phyloP scores from a whole-genome alignment of 2,888 invertebrate species.

The Leptinotarsa juncta region DNA sequence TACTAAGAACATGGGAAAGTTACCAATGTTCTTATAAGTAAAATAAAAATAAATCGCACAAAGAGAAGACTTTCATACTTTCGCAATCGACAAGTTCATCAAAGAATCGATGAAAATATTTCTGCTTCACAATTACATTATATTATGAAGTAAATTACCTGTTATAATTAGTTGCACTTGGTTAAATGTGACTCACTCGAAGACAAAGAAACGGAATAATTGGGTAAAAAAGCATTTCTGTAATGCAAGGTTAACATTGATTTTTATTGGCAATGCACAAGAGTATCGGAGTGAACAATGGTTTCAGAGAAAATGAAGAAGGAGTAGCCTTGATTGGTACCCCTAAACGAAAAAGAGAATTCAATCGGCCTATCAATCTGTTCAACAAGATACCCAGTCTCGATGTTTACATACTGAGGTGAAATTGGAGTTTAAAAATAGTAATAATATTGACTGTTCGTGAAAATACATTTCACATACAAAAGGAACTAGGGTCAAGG shows the following conservation, averaged over 20 bases:
- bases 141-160: conserved; percentile 35
- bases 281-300: conserved; percentile 27
- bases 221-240: conserved; percentile 43
- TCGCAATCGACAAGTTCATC: background rate
- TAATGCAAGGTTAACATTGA: conserved; percentile 48
- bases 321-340: background rate
- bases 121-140: conserved; percentile 16
- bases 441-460: too few relatives aligned
- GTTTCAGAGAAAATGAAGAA: conserved; percentile 12
- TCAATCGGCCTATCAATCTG: too few relatives aligned
- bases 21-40: too few relatives aligned
- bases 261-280: conserved; percentile 41
- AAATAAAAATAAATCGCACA: background rate
- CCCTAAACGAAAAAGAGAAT: background rate
- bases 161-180: conserved; percentile 46
- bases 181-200: conserved; percentile 43
- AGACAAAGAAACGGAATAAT: conserved; percentile 45
- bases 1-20: too few relatives aligned
- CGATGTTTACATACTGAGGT: too few relatives aligned
- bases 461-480: too few relatives aligned
- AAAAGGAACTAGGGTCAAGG: too few relatives aligned
- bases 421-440: too few relatives aligned
- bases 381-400: too few relatives aligned
- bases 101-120: background rate
- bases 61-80: background rate